Evolutionary conservation across 2,888 invertebrate genomes (phyloP), one percentile per base, ranked within the genome.

Genomic region (Cephus nigrinus): DNA sequence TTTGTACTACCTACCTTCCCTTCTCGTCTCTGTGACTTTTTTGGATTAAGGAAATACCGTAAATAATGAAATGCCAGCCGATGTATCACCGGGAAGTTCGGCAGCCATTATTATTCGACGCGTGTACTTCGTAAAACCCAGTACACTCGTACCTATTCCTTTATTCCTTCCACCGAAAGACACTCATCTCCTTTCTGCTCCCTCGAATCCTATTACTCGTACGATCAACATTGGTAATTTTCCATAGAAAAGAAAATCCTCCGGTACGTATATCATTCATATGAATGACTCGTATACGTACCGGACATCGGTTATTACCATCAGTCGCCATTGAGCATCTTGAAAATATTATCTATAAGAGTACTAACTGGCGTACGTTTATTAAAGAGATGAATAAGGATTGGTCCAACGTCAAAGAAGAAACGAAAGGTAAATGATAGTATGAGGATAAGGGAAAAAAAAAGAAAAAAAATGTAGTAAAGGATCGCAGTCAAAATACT

Each of bases 1-100:
- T 15, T 55, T 23, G 0, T 15, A 55, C 55, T 5, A 23, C 23
- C 23, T 55, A 15, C 15, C 40, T 23, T 23, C 15, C 23, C 55
- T 23, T 23, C 55, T 55, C 23, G 23, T 55, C 55, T 55, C 55
- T 9, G 9, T 9, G 55, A 55, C 55, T 55, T 23, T 82, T 82
- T 82, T 81, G 86, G 87, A 87, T 88, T 85, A 88, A 85, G 85
- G 85, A 85, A 82, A 82, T 80, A 84, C 82, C 88, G 85, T 90
- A 89, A 90, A 89, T 90, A 90, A 89, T 88, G 84, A 85, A 85
- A 86, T 84, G 85, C 87, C 88, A 82, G 86, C 86, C 88, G 87
- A 88, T 89, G 88, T 87, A 89, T 89, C 89, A 88, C 86, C 83
- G 85, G 82, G 84, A 85, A 85, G 84, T 86, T 88, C 84, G 83